A percentile compares a stretch with the other conserved stretches of the same genome.
These are phyloP conservation scores for Leucopsar rothschildi DNA, from an alignment of 2,113 vertebrate species.

Conservation along the genomic window DNA sequence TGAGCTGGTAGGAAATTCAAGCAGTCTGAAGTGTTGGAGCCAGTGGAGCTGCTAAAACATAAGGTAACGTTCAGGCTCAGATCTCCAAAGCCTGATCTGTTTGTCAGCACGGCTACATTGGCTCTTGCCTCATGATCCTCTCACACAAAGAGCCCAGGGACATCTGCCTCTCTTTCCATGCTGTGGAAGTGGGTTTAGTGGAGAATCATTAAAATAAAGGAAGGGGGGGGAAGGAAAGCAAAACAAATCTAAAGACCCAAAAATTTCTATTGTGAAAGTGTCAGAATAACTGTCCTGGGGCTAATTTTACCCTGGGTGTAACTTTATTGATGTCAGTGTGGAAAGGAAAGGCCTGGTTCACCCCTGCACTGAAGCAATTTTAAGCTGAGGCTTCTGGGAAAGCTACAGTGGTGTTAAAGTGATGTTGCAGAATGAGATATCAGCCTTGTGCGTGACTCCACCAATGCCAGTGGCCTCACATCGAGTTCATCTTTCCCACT, in stretches of 20 bases:
- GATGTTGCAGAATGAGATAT: background rate
- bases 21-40: background rate
- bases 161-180: background rate
- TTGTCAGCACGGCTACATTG: background rate
- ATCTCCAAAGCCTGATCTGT: slow-evolving; percentile 3
- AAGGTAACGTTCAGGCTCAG: background rate
- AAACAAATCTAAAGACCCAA: background rate
- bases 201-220: background rate
- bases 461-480: background rate
- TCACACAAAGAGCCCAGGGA: background rate
- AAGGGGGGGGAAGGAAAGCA: background rate
- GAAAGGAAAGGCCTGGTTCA: background rate
- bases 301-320: slow-evolving; percentile 2
- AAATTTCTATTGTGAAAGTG: slow-evolving; percentile 7
- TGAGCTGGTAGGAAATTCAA: slow-evolving; percentile 13
- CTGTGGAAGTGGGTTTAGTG: background rate
- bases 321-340: background rate
- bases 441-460: background rate
- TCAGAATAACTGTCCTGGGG: background rate
- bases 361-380: background rate
- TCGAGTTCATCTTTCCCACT: fast-evolving
- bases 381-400: background rate
- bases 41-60: slow-evolving; percentile 1
- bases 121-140: background rate
- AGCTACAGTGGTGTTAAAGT: fast-evolving